Evolutionary conservation across 2,888 invertebrate genomes (phyloP).

Genomic region (Caenorhabditis angaria): DNA sequence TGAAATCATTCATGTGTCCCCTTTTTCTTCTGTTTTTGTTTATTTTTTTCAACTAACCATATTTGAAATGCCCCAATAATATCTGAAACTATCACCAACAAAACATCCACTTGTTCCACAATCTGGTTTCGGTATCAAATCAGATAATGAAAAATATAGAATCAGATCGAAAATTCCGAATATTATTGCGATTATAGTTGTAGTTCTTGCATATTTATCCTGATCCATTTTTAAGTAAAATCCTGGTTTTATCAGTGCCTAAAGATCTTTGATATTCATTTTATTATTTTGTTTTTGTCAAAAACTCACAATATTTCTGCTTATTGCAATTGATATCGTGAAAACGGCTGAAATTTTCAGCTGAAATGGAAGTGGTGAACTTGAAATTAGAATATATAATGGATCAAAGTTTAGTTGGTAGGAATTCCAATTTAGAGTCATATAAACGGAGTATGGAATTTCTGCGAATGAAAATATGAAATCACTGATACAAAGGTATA

Average conservation of each 20-base stretch:
- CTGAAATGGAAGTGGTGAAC: constrained; percentile 29
- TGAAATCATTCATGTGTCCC: no score
- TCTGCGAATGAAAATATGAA: constrained; percentile 20
- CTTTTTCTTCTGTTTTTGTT: neutral
- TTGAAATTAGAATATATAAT: constrained; percentile 18
- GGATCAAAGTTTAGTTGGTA: constrained; percentile 22
- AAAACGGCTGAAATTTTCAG: constrained; percentile 25
- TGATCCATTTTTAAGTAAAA: constrained; percentile 21
- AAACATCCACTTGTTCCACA: constrained; percentile 36
- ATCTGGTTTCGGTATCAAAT: constrained; percentile 13
- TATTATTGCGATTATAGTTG: constrained; percentile 3
- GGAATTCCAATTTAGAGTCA: constrained; percentile 35
- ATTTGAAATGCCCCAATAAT: constrained; percentile 38
- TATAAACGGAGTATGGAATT: constrained; percentile 28
- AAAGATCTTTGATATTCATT: neutral
- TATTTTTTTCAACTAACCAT: constrained; percentile 11
- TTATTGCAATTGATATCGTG: constrained; percentile 28
- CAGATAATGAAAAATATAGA: constrained; percentile 19
- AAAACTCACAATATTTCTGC: constrained; percentile 25
- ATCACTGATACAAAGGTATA: constrained; percentile 21
- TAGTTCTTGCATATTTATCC: constrained; percentile 12
- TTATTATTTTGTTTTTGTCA: neutral
- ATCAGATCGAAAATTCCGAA: constrained; percentile 14
- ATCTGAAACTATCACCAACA: constrained; percentile 27
- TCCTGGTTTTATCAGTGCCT: constrained; percentile 20